Percentiles rank a stretch among this genome's conserved stretches.
Conservation (phyloP, 2,888 invertebrate species). For the Acrobasis suavella region DNA sequence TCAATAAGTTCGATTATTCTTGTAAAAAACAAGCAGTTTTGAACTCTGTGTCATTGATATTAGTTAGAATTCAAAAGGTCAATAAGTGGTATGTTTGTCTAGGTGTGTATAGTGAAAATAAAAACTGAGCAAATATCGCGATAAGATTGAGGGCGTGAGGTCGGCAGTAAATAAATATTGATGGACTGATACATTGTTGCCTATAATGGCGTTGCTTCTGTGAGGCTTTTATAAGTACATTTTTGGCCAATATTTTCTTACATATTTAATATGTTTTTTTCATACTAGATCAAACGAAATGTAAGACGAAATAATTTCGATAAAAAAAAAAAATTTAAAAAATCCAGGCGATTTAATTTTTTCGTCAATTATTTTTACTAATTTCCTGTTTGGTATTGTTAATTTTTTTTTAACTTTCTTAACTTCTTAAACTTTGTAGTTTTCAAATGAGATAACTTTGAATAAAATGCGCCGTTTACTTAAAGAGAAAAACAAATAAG, state of each 20-base stretch:
- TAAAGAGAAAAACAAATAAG: no score
- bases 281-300: no score
- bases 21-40: slow-evolving; percentile 3
- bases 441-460: no score
- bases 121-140: slow-evolving; percentile 78
- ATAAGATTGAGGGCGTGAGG: slow-evolving; percentile 80
- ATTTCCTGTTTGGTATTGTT: no score
- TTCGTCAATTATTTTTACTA: no score
- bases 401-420: no score
- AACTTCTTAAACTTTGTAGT: no score
- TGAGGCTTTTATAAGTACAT: slow-evolving; percentile 34
- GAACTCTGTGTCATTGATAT: slow-evolving; percentile 5
- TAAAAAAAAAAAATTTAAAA: no score
- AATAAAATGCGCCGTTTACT: no score
- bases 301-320: no score
- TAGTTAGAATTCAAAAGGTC: slow-evolving; percentile 14
- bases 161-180: slow-evolving; percentile 57
- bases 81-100: slow-evolving; percentile 45
- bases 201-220: slow-evolving; percentile 41
- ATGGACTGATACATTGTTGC: slow-evolving; percentile 38
- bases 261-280: no score
- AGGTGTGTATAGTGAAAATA: slow-evolving; percentile 74
- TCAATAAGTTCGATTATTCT: slow-evolving; percentile 4
- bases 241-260: slow-evolving; percentile 3
- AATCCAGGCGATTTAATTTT: no score